Evolutionary conservation across 2,797 vertebrate genomes (phyloP), one percentile per base, ranked within the genome.

Genomic region (Acrocephalus scirpaceus): DNA sequence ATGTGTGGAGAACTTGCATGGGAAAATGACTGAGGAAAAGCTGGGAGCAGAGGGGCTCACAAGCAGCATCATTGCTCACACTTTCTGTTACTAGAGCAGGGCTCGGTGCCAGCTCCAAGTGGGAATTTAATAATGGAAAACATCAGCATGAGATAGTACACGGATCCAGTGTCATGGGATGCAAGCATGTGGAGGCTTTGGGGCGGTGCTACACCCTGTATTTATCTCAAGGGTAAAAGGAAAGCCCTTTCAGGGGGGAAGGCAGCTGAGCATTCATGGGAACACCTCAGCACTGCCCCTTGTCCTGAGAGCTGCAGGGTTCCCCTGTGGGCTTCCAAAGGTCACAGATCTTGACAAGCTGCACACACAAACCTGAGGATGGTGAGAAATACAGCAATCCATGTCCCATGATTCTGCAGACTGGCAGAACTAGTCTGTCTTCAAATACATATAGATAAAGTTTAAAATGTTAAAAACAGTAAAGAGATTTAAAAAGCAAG

Each of bases 331-430:
- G 11, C 40, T 78, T 70, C 1, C 2, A 44, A 34, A 88, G 42
- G 40, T 22, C 3, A 2, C 13, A 54, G 34, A 44, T 13, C 38
- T 30, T 51, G 19, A 48, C 48, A 21, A 38, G 53, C 30, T 86
- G 32, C 29, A 82, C 32, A 54, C 11, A 3, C 66, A 56, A 65
- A 54, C 7, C 26, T 30, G 36, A 11, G 17, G 36, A 32, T 38
- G 8, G 61, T 18, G 19, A 80, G 51, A 74, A 88, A 64, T 51
- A 51, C 2, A 2, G 27, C 34, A 26, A 32, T 30, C 27, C 6
- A 0, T 1, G 2, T 30, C 61, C 47, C 0, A 0, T 22, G n/a
- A 38, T 26, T 72, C 58, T 51, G n/a, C 72, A 72, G 34, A 29
- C 8, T 57, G 38, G 26, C 36, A 91, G 61, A 82, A 72, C 22